phyloP scores from a whole-genome alignment of 2,113 vertebrate genomes.

The Phaethon lepturus region DNA sequence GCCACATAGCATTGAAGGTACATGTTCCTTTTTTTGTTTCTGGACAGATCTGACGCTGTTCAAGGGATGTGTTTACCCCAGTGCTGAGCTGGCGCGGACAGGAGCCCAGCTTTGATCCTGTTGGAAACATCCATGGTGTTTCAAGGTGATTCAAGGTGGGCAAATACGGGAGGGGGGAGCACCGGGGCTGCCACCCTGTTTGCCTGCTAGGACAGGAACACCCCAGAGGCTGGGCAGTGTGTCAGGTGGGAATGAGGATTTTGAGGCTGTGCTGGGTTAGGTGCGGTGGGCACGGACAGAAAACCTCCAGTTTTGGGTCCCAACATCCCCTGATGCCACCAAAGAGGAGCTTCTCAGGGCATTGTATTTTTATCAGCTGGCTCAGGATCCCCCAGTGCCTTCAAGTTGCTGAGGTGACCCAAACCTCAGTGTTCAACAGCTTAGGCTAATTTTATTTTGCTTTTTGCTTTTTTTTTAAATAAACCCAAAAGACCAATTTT shows the following conservation, averaged over 20 bases:
- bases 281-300: background rate
- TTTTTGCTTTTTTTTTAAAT: background rate
- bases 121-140: conserved; percentile 22
- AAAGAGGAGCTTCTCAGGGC: background rate
- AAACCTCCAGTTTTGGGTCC: background rate
- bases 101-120: background rate
- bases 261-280: background rate
- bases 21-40: background rate
- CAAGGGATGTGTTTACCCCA: conserved; percentile 54
- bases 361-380: background rate
- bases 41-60: background rate
- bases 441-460: background rate
- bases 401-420: background rate
- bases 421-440: background rate
- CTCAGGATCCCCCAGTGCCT: background rate
- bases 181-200: rapidly evolving
- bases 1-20: background rate
- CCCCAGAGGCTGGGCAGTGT: background rate
- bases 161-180: background rate
- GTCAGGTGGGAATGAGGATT: background rate
- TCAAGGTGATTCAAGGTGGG: background rate
- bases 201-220: background rate
- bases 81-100: background rate
- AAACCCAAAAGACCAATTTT: background rate
- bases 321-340: background rate